Base-by-base conservation (phyloP, 2,113 vertebrate genomes). In the Myxocyprinus asiaticus region DNA sequence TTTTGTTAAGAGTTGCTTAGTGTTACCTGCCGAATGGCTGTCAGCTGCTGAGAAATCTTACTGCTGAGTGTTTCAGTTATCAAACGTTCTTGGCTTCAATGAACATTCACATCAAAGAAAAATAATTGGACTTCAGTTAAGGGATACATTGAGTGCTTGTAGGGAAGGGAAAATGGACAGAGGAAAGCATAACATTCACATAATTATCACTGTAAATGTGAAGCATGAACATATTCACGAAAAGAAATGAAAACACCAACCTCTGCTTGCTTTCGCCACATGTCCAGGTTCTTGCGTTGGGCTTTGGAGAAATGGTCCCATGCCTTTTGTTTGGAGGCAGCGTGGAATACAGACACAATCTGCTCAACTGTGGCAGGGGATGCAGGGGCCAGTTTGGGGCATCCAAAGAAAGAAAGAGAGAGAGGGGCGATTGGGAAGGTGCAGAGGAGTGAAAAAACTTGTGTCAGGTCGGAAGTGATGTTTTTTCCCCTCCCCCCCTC, bases 241-340 rank as follows among this genome's bases (percentile, higher is more conserved):
- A 76, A 86, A 84, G 45, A 86, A 67, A 43, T 51, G 63, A 86
- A 81, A 72, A 87, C 76, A 98, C 97, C 92, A 94, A 99, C 97
- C 97, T 99, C 96, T 81, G 94, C 96, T 96, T 99, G 96, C 91
- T 98, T 98, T 92, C 94, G 95, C 97, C 97, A 99, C 92, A 98
- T 94, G 85, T 96, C 96, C 95, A 99, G 95, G 94, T 98, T 99
- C 95, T 98, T 98, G 92, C 97, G 97, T 90, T 99, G 97, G 88
- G 96, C 97, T 96, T 99, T 99, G 93, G 97, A 97, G 95, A 99
- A 99, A 96, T 98, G 97, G 96, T 99, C 97, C 96, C 97, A 98
- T 91, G 97, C 97, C 93, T 97, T 98, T 95, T 99, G 97, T 95
- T 99, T 99, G 95, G 96, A 97, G 91, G 97, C 93, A 79, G 97